Base-by-base conservation (phyloP, 2,113 vertebrate genomes). In the Sinosuthora webbiana region DNA sequence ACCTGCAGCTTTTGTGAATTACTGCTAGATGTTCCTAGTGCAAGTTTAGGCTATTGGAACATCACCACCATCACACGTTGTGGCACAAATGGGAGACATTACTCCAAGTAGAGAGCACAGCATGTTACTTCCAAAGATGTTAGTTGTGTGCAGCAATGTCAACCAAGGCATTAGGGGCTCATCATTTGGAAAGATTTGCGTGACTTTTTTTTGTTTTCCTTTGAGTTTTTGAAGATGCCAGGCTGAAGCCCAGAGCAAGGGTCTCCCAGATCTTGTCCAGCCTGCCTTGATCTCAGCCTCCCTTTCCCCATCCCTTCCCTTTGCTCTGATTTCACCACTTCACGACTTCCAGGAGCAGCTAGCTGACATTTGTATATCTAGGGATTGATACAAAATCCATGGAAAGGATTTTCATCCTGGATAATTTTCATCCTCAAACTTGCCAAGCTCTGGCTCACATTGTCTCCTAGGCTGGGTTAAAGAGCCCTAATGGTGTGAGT, bases 31-130 rank as follows among this genome's bases (percentile, higher is more conserved):
- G 56, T 76, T 93, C 64, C 53, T 45, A 71, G 52, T 77, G 89
- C 82, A 92, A 41, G 89, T 88, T 64, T 68, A 83, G 87, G 83
- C 73, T 82, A n/a, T 69, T 83, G 70, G 81, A 87, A 81, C 95
- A 88, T 79, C 75, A 87, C 64, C 78, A 76, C 94, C 93, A 73
- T 86, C 62, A 60, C 77, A 23, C 41, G 71, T 64, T 93, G 63
- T 94, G 88, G 67, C 67, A 87, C 74, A 93, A 89, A 94, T 92
- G 83, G 78, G 91, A 95, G 67, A 44, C 86, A 77, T 95, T 87
- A 80, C 55, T 97, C 67, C 62, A 67, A 89, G 78, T 30, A 93
- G 83, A 39, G 37, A 39, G 37, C 37, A 39, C 37, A 39, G 62
- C 39, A 17, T 82, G 47, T 79, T 92, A 28, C 52, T 79, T 80